Conservation (phyloP, 1,140 invertebrate genomes). For the Drosophila ficusphila region DNA sequence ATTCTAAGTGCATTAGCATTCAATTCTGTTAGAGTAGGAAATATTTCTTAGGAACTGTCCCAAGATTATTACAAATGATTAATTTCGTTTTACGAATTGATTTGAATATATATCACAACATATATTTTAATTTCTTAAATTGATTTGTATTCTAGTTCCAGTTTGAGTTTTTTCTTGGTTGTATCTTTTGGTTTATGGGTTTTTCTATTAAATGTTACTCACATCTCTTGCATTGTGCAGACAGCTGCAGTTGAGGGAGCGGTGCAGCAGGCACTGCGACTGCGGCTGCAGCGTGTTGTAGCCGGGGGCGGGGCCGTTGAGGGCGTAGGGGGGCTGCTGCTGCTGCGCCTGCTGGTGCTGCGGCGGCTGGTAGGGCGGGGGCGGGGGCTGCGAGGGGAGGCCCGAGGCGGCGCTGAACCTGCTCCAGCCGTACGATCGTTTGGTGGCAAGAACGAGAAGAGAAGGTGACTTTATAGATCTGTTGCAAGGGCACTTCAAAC, state of each 20-base stretch:
- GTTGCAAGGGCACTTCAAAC: background rate
- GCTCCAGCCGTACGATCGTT: conserved; percentile 85
- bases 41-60: no score
- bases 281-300: conserved; percentile 66
- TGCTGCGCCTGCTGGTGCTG: conserved; percentile 70
- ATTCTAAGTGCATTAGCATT: no score
- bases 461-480: conserved; percentile 78
- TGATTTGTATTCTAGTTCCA: no score
- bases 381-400: conserved; percentile 85
- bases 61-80: no score
- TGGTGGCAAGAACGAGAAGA: conserved; percentile 81
- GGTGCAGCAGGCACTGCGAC: conserved; percentile 87
- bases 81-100: no score
- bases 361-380: conserved; percentile 86
- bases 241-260: conserved; percentile 87
- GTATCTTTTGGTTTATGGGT: no score
- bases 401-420: conserved; percentile 81
- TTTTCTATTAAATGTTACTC: conserved; percentile 17
- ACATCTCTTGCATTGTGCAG: conserved; percentile 82
- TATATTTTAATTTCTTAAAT: no score
- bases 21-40: no score
- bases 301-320: conserved; percentile 62
- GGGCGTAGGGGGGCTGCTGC: conserved; percentile 67
- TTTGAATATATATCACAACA: no score
- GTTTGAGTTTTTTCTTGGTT: no score